Base-by-base conservation (phyloP, 2,888 invertebrate species). In the Apotomis capreana region DNA sequence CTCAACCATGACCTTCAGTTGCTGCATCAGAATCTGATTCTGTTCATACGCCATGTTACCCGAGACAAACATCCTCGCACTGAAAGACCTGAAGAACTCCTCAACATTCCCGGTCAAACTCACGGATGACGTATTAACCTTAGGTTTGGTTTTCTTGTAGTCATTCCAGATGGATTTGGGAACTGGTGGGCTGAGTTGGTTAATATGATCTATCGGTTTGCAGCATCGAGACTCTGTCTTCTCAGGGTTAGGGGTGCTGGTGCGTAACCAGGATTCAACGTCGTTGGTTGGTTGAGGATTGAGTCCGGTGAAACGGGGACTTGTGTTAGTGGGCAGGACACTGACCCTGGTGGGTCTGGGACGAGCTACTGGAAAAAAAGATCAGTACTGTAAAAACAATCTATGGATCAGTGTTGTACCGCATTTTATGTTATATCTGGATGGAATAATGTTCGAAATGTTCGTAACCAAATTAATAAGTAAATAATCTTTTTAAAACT, bases 141-240 rank as follows among this genome's bases (percentile, higher is more conserved):
- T 57, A 0, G 55, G 69, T 40, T 3, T 55, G n/a, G 62, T 69
- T 3, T 40, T 40, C 40, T 40, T 76, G 57, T 79, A 76, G 1
- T 74, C 63, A 63, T 78, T 78, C 83, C 81, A 82, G 58, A 82
- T 73, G 0, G 81, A 79, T 46, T 76, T 72, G 5, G 77, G 74
- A 55, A 49, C 49, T 2, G 80, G 76, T 12, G 81, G 81, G 73
- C 79, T 78, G 37, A 77, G 55, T 2, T 76, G 62, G 64, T 75
- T 73, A n/a, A 76, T 60, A 54, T 74, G 40, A 4, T 0, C 64
- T 57, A 4, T 6, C 6, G 55, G 60, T 59, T 51, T 69, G 75
- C 0, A 75, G 73, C 70, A 79, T 77, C 76, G 55, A 4, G 69
- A 69, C 0, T 36, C 54, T 0, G 61, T 62, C n/a, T 59, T 52